Conservation (phyloP, 2,888 invertebrate genomes). For the Eristalis pertinax region DNA sequence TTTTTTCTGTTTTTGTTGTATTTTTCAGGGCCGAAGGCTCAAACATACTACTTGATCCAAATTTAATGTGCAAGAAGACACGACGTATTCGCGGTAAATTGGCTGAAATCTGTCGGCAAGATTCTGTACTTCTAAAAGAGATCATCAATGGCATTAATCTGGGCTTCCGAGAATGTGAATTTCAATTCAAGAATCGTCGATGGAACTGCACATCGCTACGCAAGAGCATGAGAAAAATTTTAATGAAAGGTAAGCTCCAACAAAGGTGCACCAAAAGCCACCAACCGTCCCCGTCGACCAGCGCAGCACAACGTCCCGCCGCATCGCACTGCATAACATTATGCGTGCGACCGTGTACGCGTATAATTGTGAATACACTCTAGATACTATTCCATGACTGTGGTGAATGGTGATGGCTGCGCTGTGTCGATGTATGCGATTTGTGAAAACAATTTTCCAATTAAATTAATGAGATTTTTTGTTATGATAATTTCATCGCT, state of each 20-base stretch:
- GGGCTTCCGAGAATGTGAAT: conserved; percentile 92
- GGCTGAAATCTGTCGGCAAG: conserved; percentile 92
- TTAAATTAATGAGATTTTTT: conserved; percentile 74
- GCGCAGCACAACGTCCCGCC: neutral
- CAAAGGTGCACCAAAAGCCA: conserved; percentile 53
- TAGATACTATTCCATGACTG: neutral
- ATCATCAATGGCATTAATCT: conserved; percentile 91
- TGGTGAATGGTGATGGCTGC: neutral
- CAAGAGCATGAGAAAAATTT: conserved; percentile 91
- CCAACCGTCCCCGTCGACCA: neutral
- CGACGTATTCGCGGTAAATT: conserved; percentile 89
- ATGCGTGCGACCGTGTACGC: conserved; percentile 48
- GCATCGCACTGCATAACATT: conserved; percentile 71
- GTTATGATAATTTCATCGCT: conserved; percentile 72
- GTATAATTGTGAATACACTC: conserved; percentile 48
- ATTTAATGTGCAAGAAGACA: conserved; percentile 93
- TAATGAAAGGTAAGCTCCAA: conserved; percentile 89
- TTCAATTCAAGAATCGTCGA: conserved; percentile 91
- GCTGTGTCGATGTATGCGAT: conserved; percentile 56
- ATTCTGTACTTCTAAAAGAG: conserved; percentile 90
- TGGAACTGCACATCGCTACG: conserved; percentile 95
- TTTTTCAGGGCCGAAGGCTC: conserved; percentile 88
- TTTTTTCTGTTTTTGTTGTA: conserved; percentile 1
- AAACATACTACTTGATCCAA: conserved; percentile 94
- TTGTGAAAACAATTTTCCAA: conserved; percentile 75